Percentiles rank a stretch among this genome's conserved stretches.
Evolutionary conservation across 2,888 invertebrate genomes (phyloP).

Genomic region (Drosophila robusta): DNA sequence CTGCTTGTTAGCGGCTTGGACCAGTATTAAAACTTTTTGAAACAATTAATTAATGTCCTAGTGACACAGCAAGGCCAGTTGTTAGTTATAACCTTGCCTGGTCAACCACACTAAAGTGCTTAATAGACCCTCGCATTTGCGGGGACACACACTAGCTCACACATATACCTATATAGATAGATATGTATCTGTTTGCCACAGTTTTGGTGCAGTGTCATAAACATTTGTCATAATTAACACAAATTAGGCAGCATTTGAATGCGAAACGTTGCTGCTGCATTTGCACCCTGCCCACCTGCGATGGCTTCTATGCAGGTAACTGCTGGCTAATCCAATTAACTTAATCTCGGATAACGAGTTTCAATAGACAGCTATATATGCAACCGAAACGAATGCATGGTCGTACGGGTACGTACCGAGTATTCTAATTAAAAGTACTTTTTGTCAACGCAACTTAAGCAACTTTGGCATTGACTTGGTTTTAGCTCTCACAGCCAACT

Average conservation of each 20-base stretch:
- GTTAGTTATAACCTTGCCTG: constrained; percentile 9
- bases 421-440: constrained; percentile 68
- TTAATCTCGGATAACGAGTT: constrained; percentile 72
- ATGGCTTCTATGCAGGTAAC: constrained; percentile 34
- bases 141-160: neutral
- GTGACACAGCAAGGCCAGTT: neutral
- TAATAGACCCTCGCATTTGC: constrained; percentile 39
- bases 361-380: constrained; percentile 38
- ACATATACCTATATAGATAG: neutral
- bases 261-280: constrained; percentile 33
- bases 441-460: constrained; percentile 55
- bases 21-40: too few species aligned
- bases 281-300: constrained; percentile 39
- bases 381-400: constrained; percentile 31
- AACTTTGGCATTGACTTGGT: constrained; percentile 70
- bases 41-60: neutral
- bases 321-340: constrained; percentile 69
- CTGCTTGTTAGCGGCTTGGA: too few species aligned
- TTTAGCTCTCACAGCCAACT: constrained; percentile 12
- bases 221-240: constrained; percentile 77
- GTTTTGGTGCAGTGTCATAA: constrained; percentile 44
- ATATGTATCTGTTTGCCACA: constrained; percentile 11
- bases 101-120: constrained; percentile 12
- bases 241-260: constrained; percentile 62
- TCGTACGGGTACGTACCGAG: constrained; percentile 24